phyloP scores from a whole-genome alignment of 2,113 vertebrate species.

The Motacilla tschutschensis region DNA sequence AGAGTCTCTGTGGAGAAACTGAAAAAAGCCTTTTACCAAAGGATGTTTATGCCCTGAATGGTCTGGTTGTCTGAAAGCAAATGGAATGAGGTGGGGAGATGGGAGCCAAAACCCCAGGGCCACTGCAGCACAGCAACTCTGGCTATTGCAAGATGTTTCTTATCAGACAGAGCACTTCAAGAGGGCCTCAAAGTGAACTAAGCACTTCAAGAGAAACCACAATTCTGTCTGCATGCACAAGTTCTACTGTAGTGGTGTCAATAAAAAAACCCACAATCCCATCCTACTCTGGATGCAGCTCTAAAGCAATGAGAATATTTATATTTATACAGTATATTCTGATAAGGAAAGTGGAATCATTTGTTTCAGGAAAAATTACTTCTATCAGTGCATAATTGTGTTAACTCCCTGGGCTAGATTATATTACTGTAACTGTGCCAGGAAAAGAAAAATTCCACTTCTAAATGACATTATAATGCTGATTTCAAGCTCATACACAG shows the following conservation, averaged over 20 bases:
- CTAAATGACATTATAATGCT: background rate
- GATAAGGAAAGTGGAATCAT: background rate
- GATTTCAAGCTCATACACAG: background rate
- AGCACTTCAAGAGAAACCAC: background rate
- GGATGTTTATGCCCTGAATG: constrained; percentile 24
- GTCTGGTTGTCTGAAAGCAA: constrained; percentile 28
- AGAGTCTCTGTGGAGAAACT: constrained; percentile 9
- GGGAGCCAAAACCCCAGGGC: background rate
- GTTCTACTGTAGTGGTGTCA: background rate
- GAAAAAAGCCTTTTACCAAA: constrained; percentile 33
- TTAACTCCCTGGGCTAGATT: background rate
- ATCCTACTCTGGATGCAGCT: background rate
- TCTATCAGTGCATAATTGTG: background rate
- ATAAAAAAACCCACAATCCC: background rate
- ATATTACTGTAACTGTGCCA: background rate
- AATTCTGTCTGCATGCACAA: background rate
- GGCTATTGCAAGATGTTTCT: background rate
- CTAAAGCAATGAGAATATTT: background rate
- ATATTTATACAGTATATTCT: background rate
- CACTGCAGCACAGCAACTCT: background rate
- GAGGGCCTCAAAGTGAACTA: background rate
- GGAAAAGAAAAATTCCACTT: background rate
- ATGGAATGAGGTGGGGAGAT: background rate
- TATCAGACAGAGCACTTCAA: background rate
- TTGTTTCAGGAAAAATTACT: background rate